Evolutionary conservation across 2,113 vertebrate genomes (phyloP), one percentile per base, ranked within the genome.

Genomic region (Oenanthe oenanthe): DNA sequence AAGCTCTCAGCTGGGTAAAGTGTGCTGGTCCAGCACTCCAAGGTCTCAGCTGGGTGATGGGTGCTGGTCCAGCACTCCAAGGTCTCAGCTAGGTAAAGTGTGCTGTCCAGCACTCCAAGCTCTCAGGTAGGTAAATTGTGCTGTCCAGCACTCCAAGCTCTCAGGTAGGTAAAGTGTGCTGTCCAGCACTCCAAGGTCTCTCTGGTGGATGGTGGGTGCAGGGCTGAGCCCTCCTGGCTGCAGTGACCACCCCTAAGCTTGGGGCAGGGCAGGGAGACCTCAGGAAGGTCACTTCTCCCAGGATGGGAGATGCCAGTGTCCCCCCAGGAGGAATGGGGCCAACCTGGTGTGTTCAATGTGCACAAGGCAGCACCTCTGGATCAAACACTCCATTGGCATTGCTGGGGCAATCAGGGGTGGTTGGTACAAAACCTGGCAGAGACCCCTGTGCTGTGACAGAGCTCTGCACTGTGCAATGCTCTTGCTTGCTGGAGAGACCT

Each of bases 221-320:
- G n/a, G 22, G 34, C n/a, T 7, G 7, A 58, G 58, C 45, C 7
- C 31, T 80, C 21, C 29, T 38, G 63, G 7, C 22, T 48, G 15
- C 34, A 60, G 28, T 7, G 47, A 15, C 40, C 72, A 28, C 19
- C 31, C 12, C 62, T 9, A 10, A 43, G 18, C 31, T 36, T 68
- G 31, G 7, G 14, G 6, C 17, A 47, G 21, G 67, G 54, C 24
- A 32, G 34, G 19, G 40, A 50, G 9, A 32, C 2, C 5, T 12
- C 36, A 28, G 43, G 17, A 63, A 4, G 1, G 0, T 14, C 6
- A 0, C 3, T 62, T 70, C 7, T 13, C 13, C 9, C 8, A 9
- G 18, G 24, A 10, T 25, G 18, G 31, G 19, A 32, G 7, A 13
- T 16, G 10, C 4, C 26, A 45, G 6, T 8, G 34, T 6, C 16